Conservation (phyloP, 2,888 invertebrate genomes). For the Pristionchus arcanus region DNA sequence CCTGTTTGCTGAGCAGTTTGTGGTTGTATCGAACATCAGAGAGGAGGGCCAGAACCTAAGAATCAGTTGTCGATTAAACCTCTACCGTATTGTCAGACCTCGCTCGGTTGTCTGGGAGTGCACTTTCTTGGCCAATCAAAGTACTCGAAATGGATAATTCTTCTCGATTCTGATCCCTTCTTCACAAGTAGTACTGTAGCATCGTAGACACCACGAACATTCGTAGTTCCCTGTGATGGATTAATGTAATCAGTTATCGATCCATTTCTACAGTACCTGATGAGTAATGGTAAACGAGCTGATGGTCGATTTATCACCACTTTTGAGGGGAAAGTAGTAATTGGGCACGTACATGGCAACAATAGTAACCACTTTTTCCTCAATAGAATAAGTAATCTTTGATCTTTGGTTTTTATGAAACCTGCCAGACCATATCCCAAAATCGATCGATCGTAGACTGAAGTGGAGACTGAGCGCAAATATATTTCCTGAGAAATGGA, state of each 20-base stretch:
- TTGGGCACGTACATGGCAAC: conserved; percentile 33
- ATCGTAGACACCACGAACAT: conserved; percentile 27
- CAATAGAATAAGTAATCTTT: neutral
- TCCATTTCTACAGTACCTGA: conserved; percentile 2
- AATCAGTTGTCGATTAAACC: neutral
- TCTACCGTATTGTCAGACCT: neutral
- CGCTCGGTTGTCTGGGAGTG: conserved; percentile 31
- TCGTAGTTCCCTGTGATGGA: conserved; percentile 30
- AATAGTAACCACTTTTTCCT: conserved; percentile 46
- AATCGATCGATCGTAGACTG: conserved; percentile 46
- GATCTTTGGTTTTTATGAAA: neutral
- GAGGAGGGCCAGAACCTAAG: conserved; percentile 34
- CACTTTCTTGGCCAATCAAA: conserved; percentile 50
- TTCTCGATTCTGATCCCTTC: conserved; percentile 41
- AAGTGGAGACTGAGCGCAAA: conserved; percentile 49
- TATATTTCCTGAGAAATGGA: conserved; percentile 51
- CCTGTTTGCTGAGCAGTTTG: neutral
- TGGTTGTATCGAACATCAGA: conserved; percentile 47
- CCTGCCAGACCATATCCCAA: conserved; percentile 57
- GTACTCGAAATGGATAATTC: conserved; percentile 52
- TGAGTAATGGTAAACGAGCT: conserved; percentile 4
- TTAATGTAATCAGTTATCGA: neutral
- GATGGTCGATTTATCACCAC: neutral
- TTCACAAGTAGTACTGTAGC: conserved; percentile 49
- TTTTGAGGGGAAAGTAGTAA: conserved; percentile 30